Evolutionary conservation across 2,888 invertebrate genomes (phyloP).

Genomic region (Mechanitis messenoides): DNA sequence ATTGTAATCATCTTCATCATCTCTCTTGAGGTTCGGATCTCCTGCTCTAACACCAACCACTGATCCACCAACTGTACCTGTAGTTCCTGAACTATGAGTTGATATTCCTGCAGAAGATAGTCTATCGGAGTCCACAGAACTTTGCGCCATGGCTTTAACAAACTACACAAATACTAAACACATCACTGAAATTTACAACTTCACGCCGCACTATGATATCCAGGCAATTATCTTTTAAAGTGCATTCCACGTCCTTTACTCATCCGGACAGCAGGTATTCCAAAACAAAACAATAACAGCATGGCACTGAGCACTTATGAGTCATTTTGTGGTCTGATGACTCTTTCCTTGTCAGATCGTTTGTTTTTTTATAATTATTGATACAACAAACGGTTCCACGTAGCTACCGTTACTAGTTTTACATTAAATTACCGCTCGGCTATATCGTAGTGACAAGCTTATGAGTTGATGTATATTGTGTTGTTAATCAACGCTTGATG

Average conservation of each 20-base stretch:
- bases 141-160: constrained; percentile 55
- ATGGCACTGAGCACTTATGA: constrained; percentile 58
- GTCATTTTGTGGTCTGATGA: constrained; percentile 62
- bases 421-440: constrained; percentile 42
- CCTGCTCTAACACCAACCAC: constrained; percentile 67
- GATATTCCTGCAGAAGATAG: constrained; percentile 70
- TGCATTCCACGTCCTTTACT: constrained; percentile 44
- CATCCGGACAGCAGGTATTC: constrained; percentile 55
- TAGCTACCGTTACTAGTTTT: constrained; percentile 51
- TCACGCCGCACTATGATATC: constrained; percentile 30
- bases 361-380: constrained; percentile 35
- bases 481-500: constrained; percentile 32
- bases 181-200: constrained; percentile 17
- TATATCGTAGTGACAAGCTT: constrained; percentile 45
- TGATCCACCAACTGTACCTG: constrained; percentile 67
- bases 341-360: constrained; percentile 44
- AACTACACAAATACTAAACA: constrained; percentile 16
- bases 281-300: constrained; percentile 66
- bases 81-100: constrained; percentile 70
- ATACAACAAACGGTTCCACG: constrained; percentile 41
- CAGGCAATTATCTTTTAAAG: constrained; percentile 31
- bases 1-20: constrained; percentile 83
- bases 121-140: constrained; percentile 69
- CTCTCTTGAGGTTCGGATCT: constrained; percentile 60
- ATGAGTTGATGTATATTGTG: constrained; percentile 28